Conservation (phyloP, 2,113 vertebrate genomes). For the Alouatta palliata region DNA sequence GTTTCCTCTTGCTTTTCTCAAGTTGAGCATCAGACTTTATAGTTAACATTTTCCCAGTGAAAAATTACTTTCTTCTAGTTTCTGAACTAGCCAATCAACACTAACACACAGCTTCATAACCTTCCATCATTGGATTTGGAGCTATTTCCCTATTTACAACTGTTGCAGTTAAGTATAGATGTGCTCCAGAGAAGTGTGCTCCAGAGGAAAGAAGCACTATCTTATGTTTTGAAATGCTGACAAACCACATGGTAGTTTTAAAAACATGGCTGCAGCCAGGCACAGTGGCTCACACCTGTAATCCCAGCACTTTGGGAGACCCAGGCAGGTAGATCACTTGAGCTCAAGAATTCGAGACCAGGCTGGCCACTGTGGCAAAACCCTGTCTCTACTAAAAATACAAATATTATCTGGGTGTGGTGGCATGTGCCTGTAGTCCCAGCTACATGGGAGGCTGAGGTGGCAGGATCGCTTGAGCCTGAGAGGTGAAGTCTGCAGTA, state of each 20-base stretch:
- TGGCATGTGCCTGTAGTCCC: neutral
- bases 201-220: neutral
- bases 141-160: neutral
- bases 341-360: too few relatives aligned
- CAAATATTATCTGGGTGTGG: neutral
- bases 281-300: neutral
- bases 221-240: neutral
- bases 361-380: too few relatives aligned
- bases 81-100: neutral
- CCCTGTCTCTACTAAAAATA: too few relatives aligned
- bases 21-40: neutral
- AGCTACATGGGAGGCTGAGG: neutral
- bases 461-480: neutral
- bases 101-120: neutral
- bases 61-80: conserved; percentile 11
- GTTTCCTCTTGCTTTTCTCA: neutral
- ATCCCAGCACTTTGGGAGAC: too few relatives aligned
- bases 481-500: too few relatives aligned
- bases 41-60: neutral
- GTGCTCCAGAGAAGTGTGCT: neutral
- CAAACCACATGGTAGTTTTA: neutral
- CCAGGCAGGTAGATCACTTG: too few relatives aligned
- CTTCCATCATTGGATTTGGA: neutral
- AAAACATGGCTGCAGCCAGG: neutral
- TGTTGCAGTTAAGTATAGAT: neutral